phyloP scores from a whole-genome alignment of 2,797 vertebrate species.

The Spheniscus humboldti region DNA sequence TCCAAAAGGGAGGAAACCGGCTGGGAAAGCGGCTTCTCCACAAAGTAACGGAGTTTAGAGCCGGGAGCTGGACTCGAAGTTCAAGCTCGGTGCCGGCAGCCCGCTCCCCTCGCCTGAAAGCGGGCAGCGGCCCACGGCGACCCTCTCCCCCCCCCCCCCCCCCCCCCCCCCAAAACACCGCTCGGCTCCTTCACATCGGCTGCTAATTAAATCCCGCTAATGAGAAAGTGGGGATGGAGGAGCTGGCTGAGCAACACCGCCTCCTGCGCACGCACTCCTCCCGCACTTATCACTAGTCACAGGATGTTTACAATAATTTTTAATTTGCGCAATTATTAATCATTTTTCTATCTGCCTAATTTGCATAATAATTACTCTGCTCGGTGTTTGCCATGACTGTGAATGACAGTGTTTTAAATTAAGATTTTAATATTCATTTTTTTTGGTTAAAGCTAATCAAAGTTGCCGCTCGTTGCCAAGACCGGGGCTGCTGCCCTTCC shows the following conservation, averaged over 20 bases:
- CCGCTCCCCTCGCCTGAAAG: fast-evolving
- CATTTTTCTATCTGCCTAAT: slow-evolving; percentile 79
- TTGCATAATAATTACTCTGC: slow-evolving; percentile 81
- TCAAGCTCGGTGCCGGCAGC: fast-evolving
- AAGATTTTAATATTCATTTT: slow-evolving; percentile 70
- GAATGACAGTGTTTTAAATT: slow-evolving; percentile 76
- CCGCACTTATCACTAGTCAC: slow-evolving; percentile 71
- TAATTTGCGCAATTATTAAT: slow-evolving; percentile 82
- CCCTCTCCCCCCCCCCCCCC: too few species aligned
- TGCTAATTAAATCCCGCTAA: slow-evolving; percentile 55
- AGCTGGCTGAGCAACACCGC: slow-evolving; percentile 1
- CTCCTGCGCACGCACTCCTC: slow-evolving; percentile 33
- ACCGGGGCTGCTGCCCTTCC: not conserved
- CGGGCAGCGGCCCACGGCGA: fast-evolving
- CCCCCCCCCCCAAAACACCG: fast-evolving
- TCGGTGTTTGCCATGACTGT: slow-evolving; percentile 68
- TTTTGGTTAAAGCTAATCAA: slow-evolving; percentile 62
- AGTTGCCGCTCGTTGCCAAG: slow-evolving; percentile 21
- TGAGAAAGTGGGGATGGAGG: slow-evolving; percentile 54
- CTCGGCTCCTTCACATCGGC: not conserved
- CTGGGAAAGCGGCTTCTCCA: fast-evolving
- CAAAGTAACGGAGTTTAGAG: fast-evolving
- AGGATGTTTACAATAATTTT: slow-evolving; percentile 81
- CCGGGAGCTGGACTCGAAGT: not conserved
- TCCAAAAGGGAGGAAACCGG: fast-evolving